Evolutionary conservation across 2,888 invertebrate species (phyloP), one percentile per base, ranked within the genome.

Genomic region (Dolomedes plantarius): DNA sequence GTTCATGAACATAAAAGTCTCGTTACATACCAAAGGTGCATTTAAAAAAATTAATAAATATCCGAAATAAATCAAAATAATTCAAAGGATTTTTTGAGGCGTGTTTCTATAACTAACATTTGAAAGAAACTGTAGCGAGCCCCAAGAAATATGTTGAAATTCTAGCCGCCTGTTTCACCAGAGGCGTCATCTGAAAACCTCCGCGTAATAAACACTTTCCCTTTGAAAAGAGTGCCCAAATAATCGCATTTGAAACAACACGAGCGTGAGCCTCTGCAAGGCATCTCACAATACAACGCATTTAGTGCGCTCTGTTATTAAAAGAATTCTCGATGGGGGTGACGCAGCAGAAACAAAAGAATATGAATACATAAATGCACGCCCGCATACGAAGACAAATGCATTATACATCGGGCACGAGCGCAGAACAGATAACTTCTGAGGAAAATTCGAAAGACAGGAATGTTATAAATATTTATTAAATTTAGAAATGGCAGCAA

Each of bases 391-490:
- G 23, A 64, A 71, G 41, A 41, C 62, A 67, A 81, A 81, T 81
- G 74, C 74, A 81, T 81, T 74, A 81, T 81, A 81, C 81, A 74
- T 74, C 79, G 19, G 56, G 31, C 16, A 31, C 67, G 28, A 62
- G 11, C 9, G 29, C 13, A 13, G 65, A 31, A 19, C 13, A 16
- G 29, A 65, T 16, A 64, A 64, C 13, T 65, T 65, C n/a, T 2
- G 23, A 39, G 68, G 23, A 23, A 62, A 62, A 27, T 62, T 62
- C 62, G 56, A 50, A 78, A 78, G 73, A 74, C 69, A 81, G 77
- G 72, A 39, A n/a, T 39, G 77, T 77, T 85, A 85, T 85, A 85
- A 85, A 85, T 85, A 85, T 85, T 85, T 85, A 85, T 85, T 77
- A 85, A 85, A 85, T 85, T 85, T 77, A 77, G 83, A 73, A 85